These are phyloP conservation scores for Cydia fagiglandana DNA, from an alignment of 1,140 invertebrate genomes.

Conservation along the genomic window DNA sequence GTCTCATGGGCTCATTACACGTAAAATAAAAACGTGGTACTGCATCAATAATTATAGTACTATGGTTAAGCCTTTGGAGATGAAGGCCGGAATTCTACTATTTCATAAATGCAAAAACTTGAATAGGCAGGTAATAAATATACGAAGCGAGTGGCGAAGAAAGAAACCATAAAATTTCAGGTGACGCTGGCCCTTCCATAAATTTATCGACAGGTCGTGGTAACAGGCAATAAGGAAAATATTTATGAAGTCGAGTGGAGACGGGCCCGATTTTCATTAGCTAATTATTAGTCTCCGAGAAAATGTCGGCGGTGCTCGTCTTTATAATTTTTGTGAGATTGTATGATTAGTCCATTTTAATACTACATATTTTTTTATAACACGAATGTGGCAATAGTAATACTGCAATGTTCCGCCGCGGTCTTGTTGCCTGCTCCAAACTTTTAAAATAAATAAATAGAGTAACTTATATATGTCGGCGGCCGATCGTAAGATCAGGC, in stretches of 20 bases:
- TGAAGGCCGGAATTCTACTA: background rate
- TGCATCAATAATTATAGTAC: background rate
- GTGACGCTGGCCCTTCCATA: conserved; percentile 72
- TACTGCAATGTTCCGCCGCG: too few species aligned
- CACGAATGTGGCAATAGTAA: too few species aligned
- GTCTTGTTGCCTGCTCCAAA: too few species aligned
- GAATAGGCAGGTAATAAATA: conserved; percentile 55
- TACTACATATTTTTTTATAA: background rate
- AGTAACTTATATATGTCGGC: too few species aligned
- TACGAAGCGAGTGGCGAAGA: conserved; percentile 59
- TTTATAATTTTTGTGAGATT: background rate
- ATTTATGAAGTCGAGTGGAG: conserved; percentile 70
- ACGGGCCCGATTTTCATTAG: conserved; percentile 66
- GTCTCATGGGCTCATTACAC: background rate
- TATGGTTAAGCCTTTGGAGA: background rate
- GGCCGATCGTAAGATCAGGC: too few species aligned
- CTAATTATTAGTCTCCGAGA: conserved; percentile 59
- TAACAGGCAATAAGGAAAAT: conserved; percentile 73
- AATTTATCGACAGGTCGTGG: conserved; percentile 76
- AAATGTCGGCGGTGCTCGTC: conserved; percentile 19
- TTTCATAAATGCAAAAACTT: conserved; percentile 30
- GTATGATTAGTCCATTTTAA: background rate
- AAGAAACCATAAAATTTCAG: conserved; percentile 75
- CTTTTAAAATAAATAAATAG: too few species aligned
- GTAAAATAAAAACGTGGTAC: background rate